Base-by-base conservation (phyloP, 2,113 vertebrate species). In the Dicentrarchus labrax region DNA sequence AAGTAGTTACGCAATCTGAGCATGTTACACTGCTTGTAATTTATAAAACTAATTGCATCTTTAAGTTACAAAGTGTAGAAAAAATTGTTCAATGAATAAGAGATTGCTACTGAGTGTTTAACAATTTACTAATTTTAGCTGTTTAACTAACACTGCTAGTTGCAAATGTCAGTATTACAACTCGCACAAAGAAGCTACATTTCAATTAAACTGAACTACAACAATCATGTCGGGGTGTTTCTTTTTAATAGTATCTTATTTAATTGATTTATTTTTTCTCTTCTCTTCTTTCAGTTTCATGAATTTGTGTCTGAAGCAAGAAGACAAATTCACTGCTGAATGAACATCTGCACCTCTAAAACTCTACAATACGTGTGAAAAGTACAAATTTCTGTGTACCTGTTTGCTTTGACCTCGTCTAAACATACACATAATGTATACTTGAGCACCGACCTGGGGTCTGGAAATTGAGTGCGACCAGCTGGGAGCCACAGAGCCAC, bases 381-480 rank as follows among this genome's bases (percentile, higher is more conserved):
- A 24, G 22, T 30, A 30, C 30, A 45, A 9, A 6, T 38, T 24
- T 45, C 8, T 8, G 38, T 47, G 43, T 36, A 22, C 19, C 0
- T 62, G 17, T 0, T 62, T 36, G 30, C 36, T 30, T 30, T 30
- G 30, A 30, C 30, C 30, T 30, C 30, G 30, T 30, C 30, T 30
- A 30, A 30, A 30, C 30, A 30, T 30, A 30, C 30, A 30, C 30
- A 30, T 30, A 30, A 30, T 30, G n/a, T 17, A 1, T 17, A 50
- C 8, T 6, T 6, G 22, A 36, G 64, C 61, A 45, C 90, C 45
- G 79, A 96, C 96, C 96, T 88, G 96, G 95, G 8, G 96, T 96
- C 92, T 96, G 96, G 85, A 96, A 96, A 80, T 96, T 96, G 79
- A 96, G 94, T 0, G 96, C 95, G 4, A 96, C 96, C 86, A 96